Conservation (phyloP, 2,113 vertebrate species). For the Erythrolamprus reginae region DNA sequence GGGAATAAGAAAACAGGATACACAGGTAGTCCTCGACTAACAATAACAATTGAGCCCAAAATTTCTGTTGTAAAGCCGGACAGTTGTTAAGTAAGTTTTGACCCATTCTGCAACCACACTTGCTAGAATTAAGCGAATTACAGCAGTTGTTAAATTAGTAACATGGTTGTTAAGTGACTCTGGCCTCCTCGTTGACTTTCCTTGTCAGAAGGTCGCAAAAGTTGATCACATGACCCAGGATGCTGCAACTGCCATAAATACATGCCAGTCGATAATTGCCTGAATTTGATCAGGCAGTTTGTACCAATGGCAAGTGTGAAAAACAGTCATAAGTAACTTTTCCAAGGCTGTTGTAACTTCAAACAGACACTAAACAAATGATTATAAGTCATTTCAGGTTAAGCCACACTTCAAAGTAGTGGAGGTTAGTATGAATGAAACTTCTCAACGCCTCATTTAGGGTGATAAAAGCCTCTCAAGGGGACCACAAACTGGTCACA, state of each 20-base stretch:
- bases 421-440: background rate
- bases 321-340: background rate
- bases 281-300: background rate
- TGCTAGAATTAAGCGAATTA: background rate
- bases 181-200: background rate
- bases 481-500: background rate
- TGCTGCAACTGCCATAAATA: background rate
- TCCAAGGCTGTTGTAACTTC: too few relatives aligned
- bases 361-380: background rate
- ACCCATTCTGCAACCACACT: too few relatives aligned
- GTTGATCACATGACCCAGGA: background rate
- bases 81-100: background rate
- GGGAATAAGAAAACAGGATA: background rate
- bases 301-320: too few relatives aligned
- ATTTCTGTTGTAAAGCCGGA: too few relatives aligned
- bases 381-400: too few relatives aligned
- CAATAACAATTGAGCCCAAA: too few relatives aligned
- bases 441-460: background rate
- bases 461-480: background rate
- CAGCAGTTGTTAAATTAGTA: background rate
- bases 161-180: background rate
- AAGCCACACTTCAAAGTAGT: background rate
- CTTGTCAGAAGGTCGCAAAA: background rate
- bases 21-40: too few relatives aligned
- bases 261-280: background rate